Evolutionary conservation across 2,888 invertebrate genomes (phyloP), one percentile per base, ranked within the genome.

Genomic region (Apamea sordens): DNA sequence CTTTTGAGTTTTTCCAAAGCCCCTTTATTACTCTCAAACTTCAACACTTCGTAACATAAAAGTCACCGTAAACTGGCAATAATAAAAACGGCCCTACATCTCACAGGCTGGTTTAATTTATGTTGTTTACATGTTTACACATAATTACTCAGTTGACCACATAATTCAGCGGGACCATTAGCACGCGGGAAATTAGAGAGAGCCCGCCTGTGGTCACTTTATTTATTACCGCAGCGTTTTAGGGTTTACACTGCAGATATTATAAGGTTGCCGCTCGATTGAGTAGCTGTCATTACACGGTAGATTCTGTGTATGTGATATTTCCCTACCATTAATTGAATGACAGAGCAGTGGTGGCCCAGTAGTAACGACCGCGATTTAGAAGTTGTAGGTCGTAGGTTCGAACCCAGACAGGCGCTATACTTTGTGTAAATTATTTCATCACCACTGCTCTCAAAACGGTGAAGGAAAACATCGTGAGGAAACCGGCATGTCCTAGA

Each of bases 81-180:
- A 64, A 53, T 71, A 79, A 83, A 70, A 86, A 79, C n/a, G 80
- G 67, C 80, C 87, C 79, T 86, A 71, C 56, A 1, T 13, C 41
- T n/a, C 63, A 11, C 50, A 36, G 28, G 24, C 50, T 56, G 32
- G 61, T 71, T 65, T 77, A 82, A 88, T 89, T 80, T 83, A 82
- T 73, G 85, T 71, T 84, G 84, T 86, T 83, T 83, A 86, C 82
- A 83, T 88, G 82, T 83, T 89, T 80, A 64, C 83, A 81, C 77
- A 72, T 86, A 82, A 86, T 88, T 82, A 83, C 82, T 41, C 15
- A 24, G 73, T 67, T 73, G 77, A 80, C 89, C 89, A 86, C 87
- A 84, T 88, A 84, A 88, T 83, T 89, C 82, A 80, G 63, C 28
- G 76, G 41, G 50, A 59, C 84, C 83, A 86, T 88, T 86, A 89